A percentile compares a stretch with the other conserved stretches of the same genome.
Conservation (phyloP, 1,140 invertebrate species). For the Nomia melanderi region DNA sequence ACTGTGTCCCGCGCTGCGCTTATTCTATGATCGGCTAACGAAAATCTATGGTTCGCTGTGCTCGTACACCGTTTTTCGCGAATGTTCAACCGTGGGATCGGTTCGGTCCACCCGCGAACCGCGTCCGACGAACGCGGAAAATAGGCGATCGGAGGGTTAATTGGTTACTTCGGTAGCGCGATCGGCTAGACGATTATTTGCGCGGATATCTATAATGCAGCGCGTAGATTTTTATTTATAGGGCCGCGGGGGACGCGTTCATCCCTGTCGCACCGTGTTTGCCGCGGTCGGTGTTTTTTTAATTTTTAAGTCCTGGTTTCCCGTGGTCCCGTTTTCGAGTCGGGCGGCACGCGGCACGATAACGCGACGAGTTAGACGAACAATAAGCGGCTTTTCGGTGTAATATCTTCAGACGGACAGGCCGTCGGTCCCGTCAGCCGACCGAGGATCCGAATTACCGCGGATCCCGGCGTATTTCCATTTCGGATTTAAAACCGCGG, state of each 20-base stretch:
- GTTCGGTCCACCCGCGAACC: not conserved
- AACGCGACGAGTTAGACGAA: not conserved
- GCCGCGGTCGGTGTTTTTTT: not conserved
- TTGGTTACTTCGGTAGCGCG: constrained; percentile 30
- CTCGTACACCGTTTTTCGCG: too few species aligned
- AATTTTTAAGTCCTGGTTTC: not conserved
- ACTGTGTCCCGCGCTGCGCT: not conserved
- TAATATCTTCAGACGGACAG: not conserved
- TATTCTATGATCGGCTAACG: too few species aligned
- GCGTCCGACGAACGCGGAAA: constrained; percentile 7
- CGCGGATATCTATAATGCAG: constrained; percentile 23
- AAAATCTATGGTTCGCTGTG: too few species aligned
- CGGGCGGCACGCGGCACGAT: not conserved
- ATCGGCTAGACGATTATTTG: constrained; percentile 12
- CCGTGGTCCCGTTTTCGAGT: not conserved
- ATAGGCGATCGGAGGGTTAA: constrained; percentile 16
- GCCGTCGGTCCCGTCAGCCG: not conserved
- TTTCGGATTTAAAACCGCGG: constrained; percentile 50
- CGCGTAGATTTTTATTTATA: constrained; percentile 20
- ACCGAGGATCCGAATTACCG: constrained; percentile 24
- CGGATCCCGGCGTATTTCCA: constrained; percentile 7
- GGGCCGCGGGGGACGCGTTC: not conserved
- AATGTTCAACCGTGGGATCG: too few species aligned
- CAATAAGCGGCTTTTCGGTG: not conserved
- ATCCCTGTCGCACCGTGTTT: not conserved